Evolutionary conservation across 2,888 invertebrate genomes (phyloP), one percentile per base, ranked within the genome.

Genomic region (Smittia aterrima): DNA sequence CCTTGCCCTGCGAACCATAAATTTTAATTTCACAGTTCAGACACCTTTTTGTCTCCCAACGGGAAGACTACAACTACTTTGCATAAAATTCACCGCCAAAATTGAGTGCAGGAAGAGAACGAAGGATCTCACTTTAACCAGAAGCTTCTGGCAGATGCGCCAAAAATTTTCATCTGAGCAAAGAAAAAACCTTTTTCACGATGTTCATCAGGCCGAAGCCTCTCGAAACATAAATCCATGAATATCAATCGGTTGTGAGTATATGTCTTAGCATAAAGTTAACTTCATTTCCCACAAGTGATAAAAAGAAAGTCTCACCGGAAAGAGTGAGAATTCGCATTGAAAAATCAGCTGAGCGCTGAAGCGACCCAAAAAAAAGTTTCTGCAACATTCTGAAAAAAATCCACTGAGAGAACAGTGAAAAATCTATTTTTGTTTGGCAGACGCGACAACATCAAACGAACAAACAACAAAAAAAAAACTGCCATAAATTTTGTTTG

Each of bases 1-100:
- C 47, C n/a, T 11, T 16, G 11, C 47, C 47, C 47, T 58, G 22
- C 22, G 58, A 58, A 20, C 58, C 41, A 40, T 67, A 67, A 67
- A 67, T 67, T 67, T 41, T 67, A 67, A 67, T 67, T 67, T 67
- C 67, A 67, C 67, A 67, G 67, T 67, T 67, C 67, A 67, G 67
- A 67, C 67, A 67, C 67, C 67, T 67, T 67, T 67, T 67, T 67
- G 67, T 27, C 67, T 24, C 38, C 32, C 25, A 1, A 6, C 58
- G 22, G 24, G 20, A 22, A n/a, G n/a, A n/a, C 53, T 13, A 4
- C 2, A 47, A 11, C n/a, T 13, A n/a, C 32, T 32, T 32, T 32
- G 32, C 32, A 32, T 32, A 32, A 32, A 3, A 32, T 32, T 9
- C 32, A 32, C 32, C 32, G 32, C 32, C 9, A 9, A 32, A 32